Evolutionary conservation across 1,140 invertebrate genomes (phyloP), one percentile per base, ranked within the genome.

Genomic region (Melitaea cinxia): DNA sequence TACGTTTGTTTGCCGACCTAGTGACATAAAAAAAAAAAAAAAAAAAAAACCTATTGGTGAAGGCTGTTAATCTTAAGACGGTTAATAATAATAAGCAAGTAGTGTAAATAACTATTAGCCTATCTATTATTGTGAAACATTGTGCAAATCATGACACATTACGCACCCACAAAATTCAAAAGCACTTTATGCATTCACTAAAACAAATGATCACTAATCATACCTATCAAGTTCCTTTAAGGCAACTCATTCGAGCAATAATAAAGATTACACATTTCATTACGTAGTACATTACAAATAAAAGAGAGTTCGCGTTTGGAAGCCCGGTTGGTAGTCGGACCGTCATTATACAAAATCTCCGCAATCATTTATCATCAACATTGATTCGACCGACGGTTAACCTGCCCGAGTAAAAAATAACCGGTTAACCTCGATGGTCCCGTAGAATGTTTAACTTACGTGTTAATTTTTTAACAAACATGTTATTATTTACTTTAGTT

Each of bases 281-380:
- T 83, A 75, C 68, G 28, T 69, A 70, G 54, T 17, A 62, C 49
- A 70, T 37, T 39, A 49, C 52, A 73, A 66, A 72, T 63, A 73
- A 68, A 73, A 78, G 63, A 77, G 72, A 76, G 68, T 54, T 70
- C 64, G 56, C 75, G 49, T 62, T 75, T 61, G 72, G 75, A 76
- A 77, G 74, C 75, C 42, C 42, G 71, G 77, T 82, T 81, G 76
- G 82, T 54, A 80, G 83, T 65, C 58, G 45, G 56, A 42, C 78
- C 75, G 69, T 86, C 82, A 90, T 89, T 88, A 90, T 77, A 82
- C 67, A 71, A 83, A 89, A 86, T 84, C 78, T 79, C 75, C 69
- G 84, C 81, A 90, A 90, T 90, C 83, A 89, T 85, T 88, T 80
- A 88, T 86, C 85, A 90, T 90, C 85, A 90, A 75, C 70, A 65